These are phyloP conservation scores for Limonius californicus DNA, from an alignment of 1,140 invertebrate species.

Conservation along the genomic window DNA sequence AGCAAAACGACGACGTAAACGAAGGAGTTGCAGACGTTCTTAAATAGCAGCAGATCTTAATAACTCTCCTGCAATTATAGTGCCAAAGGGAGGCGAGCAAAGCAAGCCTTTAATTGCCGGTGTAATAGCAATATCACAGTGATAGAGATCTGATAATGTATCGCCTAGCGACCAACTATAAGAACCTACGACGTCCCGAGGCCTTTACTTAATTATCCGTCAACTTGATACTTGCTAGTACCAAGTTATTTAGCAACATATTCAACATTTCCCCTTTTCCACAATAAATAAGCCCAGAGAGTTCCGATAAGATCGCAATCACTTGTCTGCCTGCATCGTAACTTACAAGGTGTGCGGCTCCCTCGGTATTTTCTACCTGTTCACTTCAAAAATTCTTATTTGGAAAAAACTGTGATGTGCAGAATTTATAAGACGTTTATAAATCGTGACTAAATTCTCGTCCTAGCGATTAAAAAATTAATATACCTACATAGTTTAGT, in stretches of 20 bases:
- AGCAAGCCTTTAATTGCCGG: constrained; percentile 18
- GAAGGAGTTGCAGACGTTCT: too few species aligned
- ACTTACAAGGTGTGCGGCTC: background rate
- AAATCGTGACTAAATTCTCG: too few species aligned
- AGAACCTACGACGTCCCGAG: background rate
- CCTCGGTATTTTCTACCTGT: too few species aligned
- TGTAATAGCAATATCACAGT: constrained; percentile 5
- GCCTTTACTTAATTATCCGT: constrained; percentile 27
- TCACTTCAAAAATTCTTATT: too few species aligned
- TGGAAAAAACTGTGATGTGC: too few species aligned
- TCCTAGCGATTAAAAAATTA: too few species aligned
- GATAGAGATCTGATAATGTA: constrained; percentile 20
- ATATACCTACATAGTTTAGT: too few species aligned
- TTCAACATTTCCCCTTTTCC: constrained; percentile 8
- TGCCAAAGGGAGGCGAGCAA: background rate
- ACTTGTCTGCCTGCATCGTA: constrained; percentile 13
- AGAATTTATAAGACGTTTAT: too few species aligned
- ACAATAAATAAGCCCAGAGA: constrained; percentile 20
- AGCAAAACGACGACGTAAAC: too few species aligned
- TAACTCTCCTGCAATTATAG: too few species aligned
- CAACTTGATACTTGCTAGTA: constrained; percentile 3
- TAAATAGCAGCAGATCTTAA: too few species aligned
- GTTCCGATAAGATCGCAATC: constrained; percentile 22
- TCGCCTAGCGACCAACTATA: constrained; percentile 18
- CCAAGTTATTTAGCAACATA: constrained; percentile 21